Conservation (phyloP, 2,113 vertebrate genomes). For the Cyanistes caeruleus region DNA sequence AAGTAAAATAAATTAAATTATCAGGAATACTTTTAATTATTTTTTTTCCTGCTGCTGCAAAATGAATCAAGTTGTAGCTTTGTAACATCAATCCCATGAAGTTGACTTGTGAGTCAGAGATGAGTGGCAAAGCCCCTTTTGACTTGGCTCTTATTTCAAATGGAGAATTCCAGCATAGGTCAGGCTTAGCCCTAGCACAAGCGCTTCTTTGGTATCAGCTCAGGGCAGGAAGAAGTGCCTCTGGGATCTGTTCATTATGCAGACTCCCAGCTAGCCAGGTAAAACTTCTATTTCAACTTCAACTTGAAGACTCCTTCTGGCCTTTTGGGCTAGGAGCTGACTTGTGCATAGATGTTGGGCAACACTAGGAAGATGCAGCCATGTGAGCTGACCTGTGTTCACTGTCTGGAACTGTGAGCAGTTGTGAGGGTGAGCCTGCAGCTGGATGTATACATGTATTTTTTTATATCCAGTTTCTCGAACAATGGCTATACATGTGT, state of each 20-base stretch:
- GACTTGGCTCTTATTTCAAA: not conserved
- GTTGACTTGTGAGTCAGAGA: not conserved
- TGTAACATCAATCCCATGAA: not conserved
- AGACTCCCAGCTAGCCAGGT: not conserved
- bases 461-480: not conserved
- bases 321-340: not conserved
- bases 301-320: not conserved
- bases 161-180: not conserved
- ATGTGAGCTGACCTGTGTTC: not conserved
- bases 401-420: fast-evolving
- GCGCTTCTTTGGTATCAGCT: not conserved
- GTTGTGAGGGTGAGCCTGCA: not conserved
- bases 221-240: not conserved
- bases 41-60: not conserved
- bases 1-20: not conserved
- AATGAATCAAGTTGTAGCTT: not conserved
- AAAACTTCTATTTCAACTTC: not conserved
- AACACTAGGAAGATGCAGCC: fast-evolving
- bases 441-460: fast-evolving
- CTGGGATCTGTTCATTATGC: not conserved
- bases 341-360: fast-evolving
- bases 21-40: not conserved
- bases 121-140: not conserved
- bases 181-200: not conserved
- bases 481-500: not conserved